A percentile compares a stretch with the other conserved stretches of the same genome.
These are phyloP conservation scores for Arctia plantaginis DNA, from an alignment of 2,888 invertebrate species.

Conservation along the genomic window DNA sequence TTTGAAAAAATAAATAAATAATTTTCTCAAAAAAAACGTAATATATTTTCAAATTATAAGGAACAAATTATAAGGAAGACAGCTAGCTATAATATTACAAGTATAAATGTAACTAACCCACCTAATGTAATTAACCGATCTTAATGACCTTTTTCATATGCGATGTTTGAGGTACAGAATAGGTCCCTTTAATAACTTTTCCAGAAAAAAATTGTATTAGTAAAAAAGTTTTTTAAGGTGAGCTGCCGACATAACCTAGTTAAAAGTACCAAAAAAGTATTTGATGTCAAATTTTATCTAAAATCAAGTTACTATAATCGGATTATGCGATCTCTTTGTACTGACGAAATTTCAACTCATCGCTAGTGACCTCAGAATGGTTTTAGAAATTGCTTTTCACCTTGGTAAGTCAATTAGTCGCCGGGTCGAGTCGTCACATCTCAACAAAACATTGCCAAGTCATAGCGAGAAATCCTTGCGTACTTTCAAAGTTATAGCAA, in stretches of 20 bases:
- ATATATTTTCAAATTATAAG: too few species aligned
- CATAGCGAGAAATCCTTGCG: conserved; percentile 15
- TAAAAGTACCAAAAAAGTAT: neutral
- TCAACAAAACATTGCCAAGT: conserved; percentile 28
- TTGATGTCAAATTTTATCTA: neutral
- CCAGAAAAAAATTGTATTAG: neutral
- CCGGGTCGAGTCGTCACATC: conserved; percentile 42
- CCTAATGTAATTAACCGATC: neutral
- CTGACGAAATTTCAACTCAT: conserved; percentile 15
- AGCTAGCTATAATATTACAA: neutral
- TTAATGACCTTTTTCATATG: neutral
- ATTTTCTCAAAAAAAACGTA: too few species aligned
- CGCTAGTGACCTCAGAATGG: conserved; percentile 20
- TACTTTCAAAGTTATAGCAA: conserved; percentile 13
- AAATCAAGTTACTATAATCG: neutral
- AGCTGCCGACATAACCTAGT: neutral
- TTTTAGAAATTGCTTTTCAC: conserved; percentile 44
- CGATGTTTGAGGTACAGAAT: neutral
- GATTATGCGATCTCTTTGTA: conserved; percentile 16
- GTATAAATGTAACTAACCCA: neutral
- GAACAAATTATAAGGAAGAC: too few species aligned
- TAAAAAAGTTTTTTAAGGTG: neutral
- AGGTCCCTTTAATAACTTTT: neutral
- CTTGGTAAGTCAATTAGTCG: conserved; percentile 24
- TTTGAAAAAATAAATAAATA: too few species aligned